phyloP scores from a whole-genome alignment of 2,888 invertebrate genomes.

The Hecatera dysodea region DNA sequence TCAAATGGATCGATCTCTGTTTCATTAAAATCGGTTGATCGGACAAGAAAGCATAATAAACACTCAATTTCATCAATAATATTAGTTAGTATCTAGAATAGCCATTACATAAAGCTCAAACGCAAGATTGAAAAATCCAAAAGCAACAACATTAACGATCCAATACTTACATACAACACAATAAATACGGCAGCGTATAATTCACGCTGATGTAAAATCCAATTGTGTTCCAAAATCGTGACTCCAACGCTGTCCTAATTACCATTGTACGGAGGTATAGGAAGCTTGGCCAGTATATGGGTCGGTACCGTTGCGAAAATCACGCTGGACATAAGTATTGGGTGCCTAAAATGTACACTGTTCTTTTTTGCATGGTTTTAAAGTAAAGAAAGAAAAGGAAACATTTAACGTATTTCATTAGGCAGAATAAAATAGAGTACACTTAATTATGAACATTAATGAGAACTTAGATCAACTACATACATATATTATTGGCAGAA shows the following conservation, averaged over 20 bases:
- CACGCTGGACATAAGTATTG: slow-evolving; percentile 55
- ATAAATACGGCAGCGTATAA: slow-evolving; percentile 30
- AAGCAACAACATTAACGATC: neutral
- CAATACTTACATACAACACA: slow-evolving; percentile 17
- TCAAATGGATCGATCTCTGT: no score
- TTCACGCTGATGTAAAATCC: slow-evolving; percentile 49
- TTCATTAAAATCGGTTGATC: no score
- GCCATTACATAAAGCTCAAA: neutral
- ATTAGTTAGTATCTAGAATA: no score
- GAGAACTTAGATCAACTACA: no score
- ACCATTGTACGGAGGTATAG: slow-evolving; percentile 70
- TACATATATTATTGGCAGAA: no score
- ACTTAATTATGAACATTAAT: no score
- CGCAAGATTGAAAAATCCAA: neutral
- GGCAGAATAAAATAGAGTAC: no score
- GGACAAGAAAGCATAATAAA: no score
- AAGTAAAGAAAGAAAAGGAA: no score
- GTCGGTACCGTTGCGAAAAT: slow-evolving; percentile 69
- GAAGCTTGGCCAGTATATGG: slow-evolving; percentile 73
- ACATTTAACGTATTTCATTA: neutral
- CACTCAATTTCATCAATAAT: no score
- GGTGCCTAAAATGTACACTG: slow-evolving; percentile 42
- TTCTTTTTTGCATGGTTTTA: neutral
- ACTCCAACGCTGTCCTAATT: slow-evolving; percentile 73
- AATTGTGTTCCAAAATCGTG: slow-evolving; percentile 69